Evolutionary conservation across 2,113 vertebrate genomes (phyloP).

Genomic region (Microcebus tavaratra): DNA sequence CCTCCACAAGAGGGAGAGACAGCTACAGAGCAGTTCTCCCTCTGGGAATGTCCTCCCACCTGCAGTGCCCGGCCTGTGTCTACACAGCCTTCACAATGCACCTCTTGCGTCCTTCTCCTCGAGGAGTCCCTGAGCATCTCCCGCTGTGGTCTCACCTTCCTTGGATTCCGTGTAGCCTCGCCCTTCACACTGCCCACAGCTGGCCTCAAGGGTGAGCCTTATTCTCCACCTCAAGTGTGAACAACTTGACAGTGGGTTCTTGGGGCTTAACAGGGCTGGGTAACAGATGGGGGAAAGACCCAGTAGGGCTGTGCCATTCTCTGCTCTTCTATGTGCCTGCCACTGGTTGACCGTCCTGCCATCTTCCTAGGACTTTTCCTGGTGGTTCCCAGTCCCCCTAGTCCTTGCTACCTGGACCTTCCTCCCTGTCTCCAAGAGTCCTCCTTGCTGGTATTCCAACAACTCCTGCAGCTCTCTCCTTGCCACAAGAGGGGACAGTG

Average conservation of each 20-base stretch:
- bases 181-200: not conserved
- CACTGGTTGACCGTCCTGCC: not conserved
- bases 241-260: not conserved
- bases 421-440: not conserved
- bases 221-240: not conserved
- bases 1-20: not conserved
- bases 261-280: not conserved
- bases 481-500: not conserved
- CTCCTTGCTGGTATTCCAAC: not conserved
- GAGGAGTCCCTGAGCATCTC: not conserved
- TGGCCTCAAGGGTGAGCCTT: not conserved
- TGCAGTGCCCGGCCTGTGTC: no score
- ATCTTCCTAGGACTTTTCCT: not conserved
- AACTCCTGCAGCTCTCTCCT: not conserved
- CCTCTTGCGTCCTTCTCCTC: not conserved
- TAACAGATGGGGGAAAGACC: not conserved
- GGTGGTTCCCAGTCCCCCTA: not conserved
- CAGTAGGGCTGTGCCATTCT: rapidly evolving
- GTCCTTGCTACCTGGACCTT: not conserved
- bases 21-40: not conserved
- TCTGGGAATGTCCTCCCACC: not conserved
- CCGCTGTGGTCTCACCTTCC: not conserved
- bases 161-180: not conserved
- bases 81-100: not conserved
- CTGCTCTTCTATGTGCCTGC: not conserved